phyloP scores from a whole-genome alignment of 2,797 vertebrate species.

The Leptoclinus maculatus region DNA sequence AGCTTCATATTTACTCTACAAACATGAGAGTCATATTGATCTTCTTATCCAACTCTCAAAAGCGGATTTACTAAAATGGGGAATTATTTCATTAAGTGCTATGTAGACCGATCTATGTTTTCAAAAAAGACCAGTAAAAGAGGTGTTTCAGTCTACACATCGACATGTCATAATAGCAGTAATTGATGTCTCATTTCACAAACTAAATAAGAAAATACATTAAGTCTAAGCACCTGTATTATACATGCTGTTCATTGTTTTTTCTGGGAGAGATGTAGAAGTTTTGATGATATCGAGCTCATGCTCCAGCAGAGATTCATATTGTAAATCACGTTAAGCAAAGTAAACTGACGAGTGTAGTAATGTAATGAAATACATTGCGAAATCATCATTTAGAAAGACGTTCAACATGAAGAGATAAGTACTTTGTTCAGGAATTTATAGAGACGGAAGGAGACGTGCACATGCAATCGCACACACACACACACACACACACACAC shows the following conservation, averaged over 20 bases:
- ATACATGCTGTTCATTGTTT: neutral
- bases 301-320: neutral
- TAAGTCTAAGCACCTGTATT: neutral
- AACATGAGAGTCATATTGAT: neutral
- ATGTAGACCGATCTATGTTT: neutral
- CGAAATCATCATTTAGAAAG: conserved; percentile 40
- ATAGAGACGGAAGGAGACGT: conserved; percentile 31
- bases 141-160: neutral
- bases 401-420: conserved; percentile 50
- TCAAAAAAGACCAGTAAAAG: neutral
- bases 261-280: neutral
- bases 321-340: conserved; percentile 12
- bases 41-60: neutral
- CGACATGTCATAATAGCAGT: neutral
- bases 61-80: neutral
- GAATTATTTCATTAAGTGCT: neutral
- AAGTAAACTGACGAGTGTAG: conserved; percentile 26
- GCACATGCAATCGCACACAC: conserved; percentile 26
- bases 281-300: neutral
- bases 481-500: conserved; percentile 24
- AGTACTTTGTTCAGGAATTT: conserved; percentile 53
- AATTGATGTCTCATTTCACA: neutral
- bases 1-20: neutral
- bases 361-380: conserved; percentile 37
- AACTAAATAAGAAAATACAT: neutral